These are phyloP conservation scores for Condylura cristata DNA, from an alignment of 2,113 vertebrate genomes.

Conservation along the genomic window DNA sequence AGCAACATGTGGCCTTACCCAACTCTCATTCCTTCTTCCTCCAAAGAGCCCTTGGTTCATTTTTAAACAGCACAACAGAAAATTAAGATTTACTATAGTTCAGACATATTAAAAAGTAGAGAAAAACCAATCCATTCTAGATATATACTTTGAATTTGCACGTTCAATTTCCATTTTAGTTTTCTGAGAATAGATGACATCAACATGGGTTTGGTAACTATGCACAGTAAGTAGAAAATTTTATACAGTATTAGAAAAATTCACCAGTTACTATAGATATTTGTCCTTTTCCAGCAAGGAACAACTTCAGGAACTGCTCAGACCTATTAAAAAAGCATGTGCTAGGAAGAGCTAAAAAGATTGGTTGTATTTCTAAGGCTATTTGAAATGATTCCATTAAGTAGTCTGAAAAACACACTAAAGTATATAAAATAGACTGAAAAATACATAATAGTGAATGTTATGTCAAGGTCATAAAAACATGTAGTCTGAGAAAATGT, in stretches of 20 bases:
- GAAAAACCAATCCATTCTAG: slow-evolving; percentile 14
- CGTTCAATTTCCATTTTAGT: slow-evolving; percentile 40
- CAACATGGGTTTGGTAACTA: not conserved
- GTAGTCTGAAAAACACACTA: slow-evolving; percentile 23
- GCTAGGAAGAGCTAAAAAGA: slow-evolving; percentile 35
- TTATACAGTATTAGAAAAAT: not conserved
- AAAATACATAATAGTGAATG: slow-evolving; percentile 35
- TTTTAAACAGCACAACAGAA: slow-evolving; percentile 42
- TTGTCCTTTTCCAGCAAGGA: slow-evolving; percentile 4
- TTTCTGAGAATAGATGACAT: slow-evolving; percentile 26
- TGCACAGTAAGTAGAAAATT: not conserved
- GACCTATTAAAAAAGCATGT: slow-evolving; percentile 37
- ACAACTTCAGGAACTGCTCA: slow-evolving; percentile 1
- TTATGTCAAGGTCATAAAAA: slow-evolving; percentile 48
- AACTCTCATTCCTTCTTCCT: not conserved
- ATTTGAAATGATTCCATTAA: slow-evolving; percentile 40
- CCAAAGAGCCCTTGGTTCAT: slow-evolving; percentile 1
- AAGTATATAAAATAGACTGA: slow-evolving; percentile 18
- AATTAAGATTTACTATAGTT: slow-evolving; percentile 19
- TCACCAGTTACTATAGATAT: slow-evolving; percentile 12
- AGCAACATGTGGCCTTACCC: not conserved
- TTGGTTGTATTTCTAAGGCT: slow-evolving; percentile 25
- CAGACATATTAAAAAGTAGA: slow-evolving; percentile 7
- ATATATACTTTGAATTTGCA: slow-evolving; percentile 9
- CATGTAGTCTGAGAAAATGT: slow-evolving; percentile 35